Evolutionary conservation across 1,140 invertebrate genomes (phyloP).

Genomic region (Trichonephila clavata): DNA sequence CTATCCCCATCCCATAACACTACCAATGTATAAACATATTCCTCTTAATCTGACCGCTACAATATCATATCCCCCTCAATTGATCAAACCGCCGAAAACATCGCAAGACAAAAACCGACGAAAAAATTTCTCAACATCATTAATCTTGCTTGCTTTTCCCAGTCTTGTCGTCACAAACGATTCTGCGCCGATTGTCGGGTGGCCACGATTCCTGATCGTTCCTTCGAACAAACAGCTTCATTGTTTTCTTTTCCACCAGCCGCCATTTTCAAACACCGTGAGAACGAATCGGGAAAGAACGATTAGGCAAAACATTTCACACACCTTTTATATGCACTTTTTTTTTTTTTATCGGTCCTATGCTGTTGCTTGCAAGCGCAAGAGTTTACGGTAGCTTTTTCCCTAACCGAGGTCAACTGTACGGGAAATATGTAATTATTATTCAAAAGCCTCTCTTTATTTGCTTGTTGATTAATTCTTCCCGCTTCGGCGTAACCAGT

Average conservation of each 20-base stretch:
- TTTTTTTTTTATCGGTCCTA: background rate
- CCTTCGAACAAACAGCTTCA: constrained; percentile 18
- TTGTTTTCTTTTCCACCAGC: background rate
- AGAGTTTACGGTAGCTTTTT: constrained; percentile 26
- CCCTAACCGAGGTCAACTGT: constrained; percentile 9
- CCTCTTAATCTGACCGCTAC: no score
- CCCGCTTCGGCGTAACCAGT: background rate
- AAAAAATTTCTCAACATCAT: background rate
- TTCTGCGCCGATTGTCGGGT: constrained; percentile 3
- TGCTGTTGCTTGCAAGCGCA: background rate
- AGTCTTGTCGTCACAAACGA: background rate
- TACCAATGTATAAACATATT: no score
- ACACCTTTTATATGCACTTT: background rate
- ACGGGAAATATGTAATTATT: constrained; percentile 26
- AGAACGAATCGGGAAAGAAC: constrained; percentile 8
- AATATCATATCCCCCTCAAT: background rate
- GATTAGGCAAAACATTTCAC: constrained; percentile 13
- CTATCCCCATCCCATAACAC: no score
- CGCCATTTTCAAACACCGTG: constrained; percentile 36
- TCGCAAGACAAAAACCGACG: background rate
- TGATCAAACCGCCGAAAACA: background rate
- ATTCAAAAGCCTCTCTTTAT: constrained; percentile 19
- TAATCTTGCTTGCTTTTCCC: constrained; percentile 22
- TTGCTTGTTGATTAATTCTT: background rate
- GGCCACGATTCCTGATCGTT: background rate